Evolutionary conservation across 2,113 vertebrate genomes (phyloP).

Genomic region (Oncorhynchus gorbuscha): DNA sequence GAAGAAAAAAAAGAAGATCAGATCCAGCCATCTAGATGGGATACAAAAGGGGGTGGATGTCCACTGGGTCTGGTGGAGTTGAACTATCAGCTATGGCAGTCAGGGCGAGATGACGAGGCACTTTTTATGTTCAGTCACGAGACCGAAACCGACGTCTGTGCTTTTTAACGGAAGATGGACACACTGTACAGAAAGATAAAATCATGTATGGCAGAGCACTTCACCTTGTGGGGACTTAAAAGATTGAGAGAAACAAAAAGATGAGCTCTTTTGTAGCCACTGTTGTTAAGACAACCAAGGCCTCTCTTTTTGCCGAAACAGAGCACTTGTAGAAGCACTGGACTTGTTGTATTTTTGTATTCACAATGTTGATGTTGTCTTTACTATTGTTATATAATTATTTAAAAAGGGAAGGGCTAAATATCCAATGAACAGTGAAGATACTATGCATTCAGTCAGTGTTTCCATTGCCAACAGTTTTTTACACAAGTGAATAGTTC

Average conservation of each 20-base stretch:
- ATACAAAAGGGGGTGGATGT: conserved; percentile 41
- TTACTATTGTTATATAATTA: conserved; percentile 19
- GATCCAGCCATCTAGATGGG: conserved; percentile 32
- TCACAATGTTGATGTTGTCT: conserved; percentile 16
- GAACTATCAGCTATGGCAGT: conserved; percentile 41
- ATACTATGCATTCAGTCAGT: conserved; percentile 54
- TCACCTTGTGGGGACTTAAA: conserved; percentile 34
- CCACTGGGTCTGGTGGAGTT: conserved; percentile 51
- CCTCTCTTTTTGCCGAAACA: conserved; percentile 53
- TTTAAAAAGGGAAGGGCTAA: conserved; percentile 67
- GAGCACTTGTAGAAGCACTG: conserved; percentile 73
- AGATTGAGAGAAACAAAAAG: conserved; percentile 32
- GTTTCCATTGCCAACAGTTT: conserved; percentile 56
- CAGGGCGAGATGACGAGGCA: conserved; percentile 30
- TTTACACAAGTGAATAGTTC: conserved; percentile 61
- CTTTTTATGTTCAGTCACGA: conserved; percentile 40
- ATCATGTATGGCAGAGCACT: conserved; percentile 45
- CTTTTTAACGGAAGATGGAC: conserved; percentile 48
- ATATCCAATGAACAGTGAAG: conserved; percentile 59
- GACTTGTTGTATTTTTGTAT: conserved; percentile 39
- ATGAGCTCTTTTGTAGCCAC: not conserved
- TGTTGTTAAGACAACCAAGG: conserved; percentile 46
- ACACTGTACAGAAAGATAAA: conserved; percentile 47
- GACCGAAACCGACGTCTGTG: conserved; percentile 34
- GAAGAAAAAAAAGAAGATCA: conserved; percentile 23